phyloP scores from a whole-genome alignment of 2,888 invertebrate species.

The Andrena praecox region DNA sequence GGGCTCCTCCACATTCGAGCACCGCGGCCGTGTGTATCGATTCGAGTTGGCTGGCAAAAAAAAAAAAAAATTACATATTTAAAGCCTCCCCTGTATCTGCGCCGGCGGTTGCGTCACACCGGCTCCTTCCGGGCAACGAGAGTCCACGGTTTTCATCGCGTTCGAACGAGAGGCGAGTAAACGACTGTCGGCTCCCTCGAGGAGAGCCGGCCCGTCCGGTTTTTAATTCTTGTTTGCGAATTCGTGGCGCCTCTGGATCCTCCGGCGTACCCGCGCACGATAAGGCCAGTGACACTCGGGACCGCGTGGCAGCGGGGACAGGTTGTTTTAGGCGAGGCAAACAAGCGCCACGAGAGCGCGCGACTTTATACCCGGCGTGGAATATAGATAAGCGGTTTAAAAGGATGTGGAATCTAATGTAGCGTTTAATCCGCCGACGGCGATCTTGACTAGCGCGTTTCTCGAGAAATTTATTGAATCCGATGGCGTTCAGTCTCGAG shows the following conservation, averaged over 20 bases:
- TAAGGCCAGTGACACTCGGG: constrained; percentile 58
- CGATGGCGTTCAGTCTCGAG: not conserved
- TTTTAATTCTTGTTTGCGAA: constrained; percentile 5
- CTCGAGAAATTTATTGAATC: not conserved
- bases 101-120: constrained; percentile 17
- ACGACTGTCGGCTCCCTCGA: not conserved
- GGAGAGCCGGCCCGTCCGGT: not conserved
- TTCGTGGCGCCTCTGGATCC: constrained; percentile 15
- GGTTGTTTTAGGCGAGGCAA: constrained; percentile 75
- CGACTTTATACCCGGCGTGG: constrained; percentile 30
- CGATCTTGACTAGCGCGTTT: not conserved
- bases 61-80: not conserved
- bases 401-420: constrained; percentile 31
- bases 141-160: not conserved
- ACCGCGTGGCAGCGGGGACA: constrained; percentile 16
- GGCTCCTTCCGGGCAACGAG: not conserved
- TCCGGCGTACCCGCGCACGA: constrained; percentile 23
- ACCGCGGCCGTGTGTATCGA: not conserved
- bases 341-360: constrained; percentile 60
- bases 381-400: constrained; percentile 46
- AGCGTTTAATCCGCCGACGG: not conserved
- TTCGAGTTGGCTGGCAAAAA: not conserved
- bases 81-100: not conserved
- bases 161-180: constrained; percentile 18
- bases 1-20: not conserved